Base-by-base conservation (phyloP, 2,888 invertebrate genomes). In the Sinelater perroti region DNA sequence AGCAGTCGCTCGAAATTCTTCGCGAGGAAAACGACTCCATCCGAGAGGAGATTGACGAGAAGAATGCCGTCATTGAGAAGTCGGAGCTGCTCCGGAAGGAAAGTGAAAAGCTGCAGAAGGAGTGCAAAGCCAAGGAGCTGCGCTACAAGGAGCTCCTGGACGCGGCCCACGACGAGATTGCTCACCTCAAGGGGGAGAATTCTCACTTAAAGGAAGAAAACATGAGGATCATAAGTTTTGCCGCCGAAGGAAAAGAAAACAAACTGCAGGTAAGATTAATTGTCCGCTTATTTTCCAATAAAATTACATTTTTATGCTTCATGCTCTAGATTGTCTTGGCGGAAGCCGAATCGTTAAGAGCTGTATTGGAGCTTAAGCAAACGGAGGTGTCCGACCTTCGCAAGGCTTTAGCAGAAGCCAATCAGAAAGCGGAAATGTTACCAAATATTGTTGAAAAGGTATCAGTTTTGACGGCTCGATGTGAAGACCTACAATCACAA, bases 301-400 rank as follows among this genome's bases (percentile, higher is more conserved):
- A 28, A 26, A 21, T 44, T 14, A 3, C 3, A 44, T 26, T 28
- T n/a, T n/a, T 31, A 3, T 8, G 6, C 16, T 44, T 44, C n/a
- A n/a, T n/a, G n/a, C n/a, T n/a, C 1, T 24, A 55, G 51, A 26
- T 21, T 31, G 42, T 54, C 16, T 17, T 59, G 18, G 59, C 59
- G 67, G 87, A 93, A 77, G 88, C 90, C 1, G 88, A 90, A 67
- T 95, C 95, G 11, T 80, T 97, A 59, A 86, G 93, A 62, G 88
- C 90, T 26, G 96, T 97, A 2, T 81, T 97, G 58, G 96, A 96
- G 69, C 81, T 97, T 72, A 89, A 92, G 71, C 92, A 92, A 74
- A 87, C 88, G 16, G 95, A 97, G 79, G 86, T 94, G 71, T 87
- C 88, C 0, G 87, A 90, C 11, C 80, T 96, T 40, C 84, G 88